Evolutionary conservation across 2,113 vertebrate genomes (phyloP).

Genomic region (Zingel zingel): DNA sequence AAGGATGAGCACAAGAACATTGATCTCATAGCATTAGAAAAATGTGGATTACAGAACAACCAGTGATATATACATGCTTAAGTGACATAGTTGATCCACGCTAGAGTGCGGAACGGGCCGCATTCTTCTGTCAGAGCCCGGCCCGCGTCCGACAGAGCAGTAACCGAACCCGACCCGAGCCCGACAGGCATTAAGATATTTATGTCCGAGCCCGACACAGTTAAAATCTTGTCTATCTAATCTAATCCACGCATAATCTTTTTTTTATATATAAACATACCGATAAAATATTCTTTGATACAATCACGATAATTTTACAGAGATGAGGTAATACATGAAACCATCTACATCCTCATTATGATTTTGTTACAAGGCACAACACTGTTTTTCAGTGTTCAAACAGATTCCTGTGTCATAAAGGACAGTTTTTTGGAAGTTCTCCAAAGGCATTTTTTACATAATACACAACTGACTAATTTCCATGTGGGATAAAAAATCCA

Average conservation of each 20-base stretch:
- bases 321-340: not conserved
- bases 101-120: no score
- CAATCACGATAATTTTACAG: not conserved
- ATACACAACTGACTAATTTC: slow-evolving; percentile 32
- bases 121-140: no score
- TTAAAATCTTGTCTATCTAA: no score
- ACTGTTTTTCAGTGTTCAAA: not conserved
- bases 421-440: not conserved
- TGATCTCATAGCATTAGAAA: slow-evolving; percentile 6
- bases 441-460: not conserved
- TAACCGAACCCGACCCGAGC: no score
- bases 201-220: no score
- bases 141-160: no score
- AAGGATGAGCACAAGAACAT: not conserved
- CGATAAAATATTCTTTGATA: not conserved
- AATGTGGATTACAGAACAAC: slow-evolving; percentile 10
- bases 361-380: not conserved
- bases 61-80: slow-evolving; percentile 1
- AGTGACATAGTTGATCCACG: not conserved
- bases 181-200: no score
- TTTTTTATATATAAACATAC: not conserved
- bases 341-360: not conserved
- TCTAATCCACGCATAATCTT: no score
- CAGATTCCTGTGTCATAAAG: not conserved
- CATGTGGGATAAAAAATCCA: slow-evolving; percentile 89